Percentiles rank a stretch among this genome's conserved stretches.
Evolutionary conservation across 2,113 vertebrate species (phyloP).

Genomic region (Lophotis ruficrista): DNA sequence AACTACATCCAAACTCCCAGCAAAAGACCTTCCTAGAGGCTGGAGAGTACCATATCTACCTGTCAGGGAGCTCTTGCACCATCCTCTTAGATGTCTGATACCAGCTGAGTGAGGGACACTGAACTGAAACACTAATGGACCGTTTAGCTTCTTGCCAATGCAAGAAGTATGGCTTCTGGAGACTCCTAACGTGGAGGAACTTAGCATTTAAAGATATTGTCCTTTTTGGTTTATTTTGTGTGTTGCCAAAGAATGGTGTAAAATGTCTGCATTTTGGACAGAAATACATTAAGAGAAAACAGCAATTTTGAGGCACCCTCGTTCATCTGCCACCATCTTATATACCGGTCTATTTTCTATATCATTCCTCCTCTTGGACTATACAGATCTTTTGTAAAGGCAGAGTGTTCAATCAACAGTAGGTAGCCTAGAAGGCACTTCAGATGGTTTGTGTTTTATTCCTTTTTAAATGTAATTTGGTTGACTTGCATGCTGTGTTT

Average conservation of each 20-base stretch:
- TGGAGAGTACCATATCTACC: background rate
- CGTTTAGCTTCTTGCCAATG: background rate
- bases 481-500: background rate
- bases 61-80: background rate
- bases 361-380: background rate
- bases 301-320: background rate
- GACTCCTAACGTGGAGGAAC: background rate
- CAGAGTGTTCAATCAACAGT: background rate
- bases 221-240: background rate
- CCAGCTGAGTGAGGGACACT: background rate
- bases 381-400: background rate
- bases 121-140: background rate
- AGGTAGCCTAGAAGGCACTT: background rate
- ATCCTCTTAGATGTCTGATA: background rate
- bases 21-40: background rate
- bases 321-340: background rate
- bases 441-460: background rate
- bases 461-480: background rate
- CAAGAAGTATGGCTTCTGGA: background rate
- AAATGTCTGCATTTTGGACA: background rate
- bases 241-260: background rate
- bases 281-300: background rate
- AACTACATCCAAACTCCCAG: background rate
- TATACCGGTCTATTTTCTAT: background rate
- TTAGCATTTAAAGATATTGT: background rate